These are phyloP conservation scores for Ahaetulla prasina DNA, from an alignment of 2,113 vertebrate genomes.

Conservation along the genomic window DNA sequence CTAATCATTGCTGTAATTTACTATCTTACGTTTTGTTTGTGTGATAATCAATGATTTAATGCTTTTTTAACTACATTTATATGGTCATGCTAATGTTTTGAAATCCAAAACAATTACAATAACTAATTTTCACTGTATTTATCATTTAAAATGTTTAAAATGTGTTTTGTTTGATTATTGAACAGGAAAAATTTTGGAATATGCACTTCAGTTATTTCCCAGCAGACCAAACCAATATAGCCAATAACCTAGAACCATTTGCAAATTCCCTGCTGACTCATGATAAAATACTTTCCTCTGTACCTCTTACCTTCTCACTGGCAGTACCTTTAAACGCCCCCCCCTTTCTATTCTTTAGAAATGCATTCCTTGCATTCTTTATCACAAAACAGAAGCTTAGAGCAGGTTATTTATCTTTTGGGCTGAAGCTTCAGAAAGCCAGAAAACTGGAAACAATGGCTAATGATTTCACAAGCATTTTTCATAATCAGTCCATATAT, in stretches of 20 bases:
- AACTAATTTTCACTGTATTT: not conserved
- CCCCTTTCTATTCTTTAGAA: too few relatives aligned
- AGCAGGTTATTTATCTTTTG: not conserved
- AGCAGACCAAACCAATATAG: not conserved
- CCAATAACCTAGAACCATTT: not conserved
- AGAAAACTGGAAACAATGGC: not conserved
- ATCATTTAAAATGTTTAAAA: not conserved
- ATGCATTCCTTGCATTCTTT: too few relatives aligned
- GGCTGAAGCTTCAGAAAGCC: not conserved
- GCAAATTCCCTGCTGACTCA: not conserved
- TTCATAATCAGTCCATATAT: not conserved
- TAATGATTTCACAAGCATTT: not conserved
- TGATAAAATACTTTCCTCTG: not conserved
- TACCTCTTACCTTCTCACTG: not conserved
- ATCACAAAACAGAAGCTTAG: not conserved
- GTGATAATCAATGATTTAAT: conserved; percentile 26
- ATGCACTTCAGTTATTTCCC: not conserved
- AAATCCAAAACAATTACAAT: not conserved
- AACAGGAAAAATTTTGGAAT: not conserved
- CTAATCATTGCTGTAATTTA: conserved; percentile 2
- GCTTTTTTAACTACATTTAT: not conserved
- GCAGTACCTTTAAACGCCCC: not conserved
- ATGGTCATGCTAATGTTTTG: not conserved
- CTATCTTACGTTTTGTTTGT: not conserved
- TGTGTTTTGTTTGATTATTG: not conserved